Percentiles rank a stretch among this genome's conserved stretches.
These are phyloP conservation scores for Pseudocheirus occidentalis DNA, from an alignment of 2,797 vertebrate genomes.

Conservation along the genomic window DNA sequence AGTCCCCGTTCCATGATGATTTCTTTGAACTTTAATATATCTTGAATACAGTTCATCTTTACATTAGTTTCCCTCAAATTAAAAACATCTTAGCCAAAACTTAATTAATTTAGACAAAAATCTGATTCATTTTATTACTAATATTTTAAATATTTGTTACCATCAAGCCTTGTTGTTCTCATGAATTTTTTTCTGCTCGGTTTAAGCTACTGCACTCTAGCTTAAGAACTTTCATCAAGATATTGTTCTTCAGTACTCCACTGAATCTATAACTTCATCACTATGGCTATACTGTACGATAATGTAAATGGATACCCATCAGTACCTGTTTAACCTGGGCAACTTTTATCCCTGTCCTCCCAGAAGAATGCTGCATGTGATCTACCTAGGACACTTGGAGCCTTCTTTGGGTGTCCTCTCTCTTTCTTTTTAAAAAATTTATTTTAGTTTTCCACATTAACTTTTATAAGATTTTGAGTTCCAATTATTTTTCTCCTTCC, in stretches of 20 bases:
- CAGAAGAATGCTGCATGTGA: neutral
- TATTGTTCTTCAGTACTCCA: neutral
- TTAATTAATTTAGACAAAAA: neutral
- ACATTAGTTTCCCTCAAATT: neutral
- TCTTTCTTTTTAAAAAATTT: too few species aligned
- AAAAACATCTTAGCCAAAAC: neutral
- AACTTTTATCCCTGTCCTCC: neutral
- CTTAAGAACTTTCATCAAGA: neutral
- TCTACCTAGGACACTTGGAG: neutral
- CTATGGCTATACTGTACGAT: neutral
- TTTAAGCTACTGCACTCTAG: neutral
- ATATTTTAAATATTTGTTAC: neutral
- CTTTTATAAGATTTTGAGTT: too few species aligned
- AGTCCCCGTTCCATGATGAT: neutral
- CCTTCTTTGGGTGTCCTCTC: too few species aligned
- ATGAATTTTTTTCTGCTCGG: neutral
- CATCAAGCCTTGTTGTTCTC: neutral
- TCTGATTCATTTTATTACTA: neutral
- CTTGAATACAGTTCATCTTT: neutral
- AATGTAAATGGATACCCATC: neutral
- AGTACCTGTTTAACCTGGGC: neutral
- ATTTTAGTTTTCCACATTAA: too few species aligned
- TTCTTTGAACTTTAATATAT: neutral
- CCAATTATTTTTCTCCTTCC: too few species aligned
- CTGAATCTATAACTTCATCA: neutral